Percentiles rank a stretch among this genome's conserved stretches.
phyloP scores from a whole-genome alignment of 2,113 vertebrate genomes.

The Myotis yumanensis region DNA sequence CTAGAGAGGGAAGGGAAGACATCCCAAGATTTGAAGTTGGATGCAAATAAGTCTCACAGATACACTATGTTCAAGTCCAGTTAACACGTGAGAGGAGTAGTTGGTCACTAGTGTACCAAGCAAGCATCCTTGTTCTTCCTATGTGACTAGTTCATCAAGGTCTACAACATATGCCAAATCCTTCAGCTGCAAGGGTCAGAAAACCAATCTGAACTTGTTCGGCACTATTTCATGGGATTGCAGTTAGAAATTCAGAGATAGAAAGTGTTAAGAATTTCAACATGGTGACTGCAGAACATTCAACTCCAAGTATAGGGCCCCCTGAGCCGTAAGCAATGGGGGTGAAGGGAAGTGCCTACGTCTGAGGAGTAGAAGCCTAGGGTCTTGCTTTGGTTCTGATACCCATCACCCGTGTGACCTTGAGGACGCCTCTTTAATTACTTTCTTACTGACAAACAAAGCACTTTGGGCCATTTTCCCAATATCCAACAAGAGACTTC shows the following conservation, averaged over 20 bases:
- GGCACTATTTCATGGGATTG: neutral
- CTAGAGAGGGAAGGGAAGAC: neutral
- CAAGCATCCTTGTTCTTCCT: neutral
- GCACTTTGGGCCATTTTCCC: neutral
- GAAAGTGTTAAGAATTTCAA: neutral
- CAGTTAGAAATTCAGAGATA: neutral
- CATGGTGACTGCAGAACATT: neutral
- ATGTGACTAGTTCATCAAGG: neutral
- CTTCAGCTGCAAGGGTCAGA: neutral
- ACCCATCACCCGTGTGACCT: neutral
- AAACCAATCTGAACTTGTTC: neutral
- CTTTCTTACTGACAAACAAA: neutral
- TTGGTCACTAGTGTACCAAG: neutral
- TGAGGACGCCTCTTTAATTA: neutral
- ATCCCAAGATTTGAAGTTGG: neutral
- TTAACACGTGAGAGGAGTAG: neutral
- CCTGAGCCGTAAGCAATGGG: neutral
- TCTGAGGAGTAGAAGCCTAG: neutral
- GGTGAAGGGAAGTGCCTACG: neutral
- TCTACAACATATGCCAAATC: neutral
- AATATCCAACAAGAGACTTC: neutral
- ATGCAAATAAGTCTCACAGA: neutral
- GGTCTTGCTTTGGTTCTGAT: neutral
- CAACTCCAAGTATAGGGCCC: neutral
- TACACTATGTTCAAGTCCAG: neutral